Evolutionary conservation across 2,888 invertebrate genomes (phyloP).

Genomic region (Ecdyonurus torrentis): DNA sequence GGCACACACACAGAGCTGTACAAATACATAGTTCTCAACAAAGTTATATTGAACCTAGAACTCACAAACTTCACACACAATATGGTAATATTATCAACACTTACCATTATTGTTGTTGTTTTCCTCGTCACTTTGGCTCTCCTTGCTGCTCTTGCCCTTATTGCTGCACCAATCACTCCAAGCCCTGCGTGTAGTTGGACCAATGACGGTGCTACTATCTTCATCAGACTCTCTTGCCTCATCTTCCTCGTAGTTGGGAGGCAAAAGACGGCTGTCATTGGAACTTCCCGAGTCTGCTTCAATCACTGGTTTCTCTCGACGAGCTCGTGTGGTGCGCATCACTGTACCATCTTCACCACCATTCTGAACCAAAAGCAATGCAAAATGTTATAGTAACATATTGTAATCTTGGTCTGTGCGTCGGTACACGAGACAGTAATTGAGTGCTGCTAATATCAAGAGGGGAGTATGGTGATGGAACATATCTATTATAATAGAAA

Average conservation of each 20-base stretch:
- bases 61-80: neutral
- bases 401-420: too few species aligned
- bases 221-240: conserved; percentile 17
- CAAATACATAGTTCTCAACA: too few species aligned
- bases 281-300: conserved; percentile 3
- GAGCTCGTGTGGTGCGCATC: neutral
- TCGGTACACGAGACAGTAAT: too few species aligned
- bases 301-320: conserved; percentile 4
- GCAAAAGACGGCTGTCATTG: neutral
- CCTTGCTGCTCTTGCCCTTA: conserved; percentile 34
- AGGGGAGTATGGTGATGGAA: too few species aligned
- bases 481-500: too few species aligned
- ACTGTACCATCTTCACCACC: neutral
- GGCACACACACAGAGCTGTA: too few species aligned
- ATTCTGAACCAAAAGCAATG: neutral
- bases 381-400: too few species aligned
- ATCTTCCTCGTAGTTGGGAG: neutral
- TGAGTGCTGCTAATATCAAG: too few species aligned
- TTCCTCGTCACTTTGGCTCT: conserved; percentile 40
- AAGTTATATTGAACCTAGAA: neutral
- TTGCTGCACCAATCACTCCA: conserved; percentile 56
- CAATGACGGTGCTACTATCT: conserved; percentile 31
- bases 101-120: conserved; percentile 25
- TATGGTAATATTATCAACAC: too few species aligned
- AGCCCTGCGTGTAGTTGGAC: conserved; percentile 53